Conservation (phyloP, 2,888 invertebrate genomes). For the Drosophila dives region DNA sequence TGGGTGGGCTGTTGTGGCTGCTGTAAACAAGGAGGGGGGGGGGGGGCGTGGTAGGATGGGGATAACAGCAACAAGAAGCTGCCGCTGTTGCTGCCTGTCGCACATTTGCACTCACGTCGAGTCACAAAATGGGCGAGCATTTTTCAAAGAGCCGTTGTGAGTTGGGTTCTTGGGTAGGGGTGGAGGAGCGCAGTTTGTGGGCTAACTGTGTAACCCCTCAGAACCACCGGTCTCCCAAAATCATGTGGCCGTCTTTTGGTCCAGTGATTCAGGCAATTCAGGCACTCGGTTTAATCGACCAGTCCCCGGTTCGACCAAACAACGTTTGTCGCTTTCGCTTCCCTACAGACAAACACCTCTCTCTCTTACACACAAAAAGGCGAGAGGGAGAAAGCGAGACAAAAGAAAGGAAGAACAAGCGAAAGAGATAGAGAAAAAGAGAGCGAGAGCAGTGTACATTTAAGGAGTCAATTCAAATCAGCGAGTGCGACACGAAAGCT, state of each 20-base stretch:
- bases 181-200: constrained; percentile 1
- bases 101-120: constrained; percentile 63
- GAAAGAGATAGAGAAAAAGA: neutral
- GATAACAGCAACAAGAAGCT: constrained; percentile 11
- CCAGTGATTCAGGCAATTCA: constrained; percentile 21
- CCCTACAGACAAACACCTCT: neutral
- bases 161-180: neutral
- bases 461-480: constrained; percentile 7
- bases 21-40: neutral
- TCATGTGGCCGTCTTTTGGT: constrained; percentile 4
- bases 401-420: constrained; percentile 7
- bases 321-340: constrained; percentile 50
- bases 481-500: constrained; percentile 3
- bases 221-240: neutral
- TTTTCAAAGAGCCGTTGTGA: constrained; percentile 55
- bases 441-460: neutral
- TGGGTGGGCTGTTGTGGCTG: constrained; percentile 32
- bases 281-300: constrained; percentile 61
- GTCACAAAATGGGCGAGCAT: constrained; percentile 72
- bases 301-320: constrained; percentile 34
- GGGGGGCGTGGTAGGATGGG: neutral
- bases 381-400: neutral
- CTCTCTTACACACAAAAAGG: constrained; percentile 4
- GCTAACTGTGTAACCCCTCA: constrained; percentile 13
- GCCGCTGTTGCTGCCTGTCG: constrained; percentile 27